Percentiles rank a stretch among this genome's conserved stretches.
phyloP scores from a whole-genome alignment of 2,113 vertebrate species.

The Spermophilus dauricus region DNA sequence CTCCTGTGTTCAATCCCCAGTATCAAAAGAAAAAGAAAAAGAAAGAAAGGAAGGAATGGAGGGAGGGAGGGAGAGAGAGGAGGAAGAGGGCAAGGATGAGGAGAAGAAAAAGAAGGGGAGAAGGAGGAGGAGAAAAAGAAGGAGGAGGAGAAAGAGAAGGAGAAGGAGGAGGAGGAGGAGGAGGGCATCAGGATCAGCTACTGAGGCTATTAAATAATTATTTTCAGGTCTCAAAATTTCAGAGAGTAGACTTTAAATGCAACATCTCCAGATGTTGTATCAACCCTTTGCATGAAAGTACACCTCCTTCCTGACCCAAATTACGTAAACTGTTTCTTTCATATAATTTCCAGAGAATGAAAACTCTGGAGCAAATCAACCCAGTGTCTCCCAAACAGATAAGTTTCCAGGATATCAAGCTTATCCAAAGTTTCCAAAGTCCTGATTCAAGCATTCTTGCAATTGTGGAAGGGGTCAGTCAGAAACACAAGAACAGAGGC shows the following conservation, averaged over 20 bases:
- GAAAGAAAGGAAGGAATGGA: too few species aligned
- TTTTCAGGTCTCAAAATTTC: slow-evolving; percentile 42
- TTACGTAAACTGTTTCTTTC: background rate
- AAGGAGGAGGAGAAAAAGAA: too few species aligned
- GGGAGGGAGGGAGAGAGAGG: too few species aligned
- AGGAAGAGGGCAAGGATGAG: too few species aligned
- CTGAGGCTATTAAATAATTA: slow-evolving; percentile 1
- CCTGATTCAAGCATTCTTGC: background rate
- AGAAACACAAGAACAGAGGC: background rate
- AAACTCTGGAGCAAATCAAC: slow-evolving; percentile 26
- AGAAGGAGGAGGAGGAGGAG: too few species aligned
- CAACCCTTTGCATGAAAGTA: slow-evolving; percentile 13
- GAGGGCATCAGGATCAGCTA: background rate
- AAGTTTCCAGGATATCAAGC: background rate
- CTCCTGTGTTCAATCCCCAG: too few species aligned
- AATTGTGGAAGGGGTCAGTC: background rate
- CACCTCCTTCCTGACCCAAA: background rate
- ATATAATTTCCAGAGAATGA: slow-evolving; percentile 53
- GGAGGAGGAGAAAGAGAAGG: too few species aligned
- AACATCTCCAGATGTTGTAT: background rate
- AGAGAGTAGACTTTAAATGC: background rate
- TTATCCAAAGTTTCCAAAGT: slow-evolving; percentile 28
- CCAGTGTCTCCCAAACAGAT: slow-evolving; percentile 34
- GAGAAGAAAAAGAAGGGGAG: too few species aligned
- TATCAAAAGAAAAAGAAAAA: too few species aligned